Evolutionary conservation across 2,888 invertebrate genomes (phyloP), one percentile per base, ranked within the genome.

Genomic region (Euzophera pinguis): DNA sequence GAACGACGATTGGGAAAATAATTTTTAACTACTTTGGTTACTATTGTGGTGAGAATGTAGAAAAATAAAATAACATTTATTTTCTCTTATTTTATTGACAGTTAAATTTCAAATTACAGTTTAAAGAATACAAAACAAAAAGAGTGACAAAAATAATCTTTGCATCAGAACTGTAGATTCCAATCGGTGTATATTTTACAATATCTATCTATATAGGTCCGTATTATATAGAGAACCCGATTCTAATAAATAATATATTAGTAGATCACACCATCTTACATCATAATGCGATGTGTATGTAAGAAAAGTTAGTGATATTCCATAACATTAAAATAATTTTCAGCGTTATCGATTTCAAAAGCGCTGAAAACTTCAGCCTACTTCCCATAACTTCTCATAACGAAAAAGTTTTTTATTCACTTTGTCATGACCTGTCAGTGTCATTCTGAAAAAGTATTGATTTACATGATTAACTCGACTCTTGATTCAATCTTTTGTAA

Each of bases 41-140:
- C n/a, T n/a, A n/a, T n/a, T n/a, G n/a, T n/a, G n/a, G n/a, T 29
- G 29, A 29, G 7, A 29, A 29, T 29, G 29, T 29, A 7, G 29
- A 16, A 49, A 41, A 55, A 47, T 50, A 54, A 64, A 53, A 51
- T 53, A 53, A 54, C 54, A 27, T 16, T 12, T 13, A 41, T 45
- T 35, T 50, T 9, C 56, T 67, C 63, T 68, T 67, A 67, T 73
- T 59, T 86, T 86, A 86, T 83, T 84, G 78, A 84, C 81, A 81
- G 68, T 74, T 69, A 76, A 22, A 82, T 81, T 75, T 79, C 67
- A 77, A 79, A 81, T 71, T 81, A 83, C 76, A 80, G 68, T 65
- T 73, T 63, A 68, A 65, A 75, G 65, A 73, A 73, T 74, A 78
- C 67, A 75, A 80, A 78, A 76, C 66, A 78, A n/a, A n/a, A n/a